Conservation (phyloP, 2,888 invertebrate species). For the Prenolepis imparis region DNA sequence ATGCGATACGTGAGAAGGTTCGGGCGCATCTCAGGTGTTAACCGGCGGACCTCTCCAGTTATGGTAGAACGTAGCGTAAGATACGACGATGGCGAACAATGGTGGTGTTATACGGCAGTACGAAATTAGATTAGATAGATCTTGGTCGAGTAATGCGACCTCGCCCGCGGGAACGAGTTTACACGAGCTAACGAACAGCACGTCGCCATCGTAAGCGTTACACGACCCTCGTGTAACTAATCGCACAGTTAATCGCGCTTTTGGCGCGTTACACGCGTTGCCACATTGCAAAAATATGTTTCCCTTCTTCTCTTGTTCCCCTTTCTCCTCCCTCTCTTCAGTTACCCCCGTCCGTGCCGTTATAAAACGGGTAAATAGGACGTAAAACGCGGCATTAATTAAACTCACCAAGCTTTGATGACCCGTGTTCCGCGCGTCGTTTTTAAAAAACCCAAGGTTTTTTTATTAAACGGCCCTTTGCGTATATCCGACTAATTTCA, state of each 20-base stretch:
- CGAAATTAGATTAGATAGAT: slow-evolving; percentile 72
- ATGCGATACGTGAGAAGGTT: neutral
- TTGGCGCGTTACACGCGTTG: slow-evolving; percentile 16
- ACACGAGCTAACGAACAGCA: slow-evolving; percentile 33
- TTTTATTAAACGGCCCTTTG: slow-evolving; percentile 26
- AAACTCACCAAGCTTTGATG: slow-evolving; percentile 7
- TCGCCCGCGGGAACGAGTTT: slow-evolving; percentile 43
- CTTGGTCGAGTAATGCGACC: slow-evolving; percentile 58
- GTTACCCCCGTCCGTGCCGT: neutral
- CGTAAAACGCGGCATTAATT: slow-evolving; percentile 47
- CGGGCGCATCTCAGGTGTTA: slow-evolving; percentile 13
- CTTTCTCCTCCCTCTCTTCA: neutral
- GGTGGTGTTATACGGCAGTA: slow-evolving; percentile 28
- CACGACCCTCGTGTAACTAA: slow-evolving; percentile 27
- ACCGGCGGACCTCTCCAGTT: neutral
- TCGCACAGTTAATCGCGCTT: slow-evolving; percentile 36
- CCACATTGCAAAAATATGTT: slow-evolving; percentile 34
- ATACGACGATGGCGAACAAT: slow-evolving; percentile 46
- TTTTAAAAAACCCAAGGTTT: slow-evolving; percentile 24
- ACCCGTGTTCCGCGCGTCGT: neutral
- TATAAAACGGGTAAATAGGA: slow-evolving; percentile 25
- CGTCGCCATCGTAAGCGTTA: slow-evolving; percentile 34
- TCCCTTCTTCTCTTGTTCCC: neutral
- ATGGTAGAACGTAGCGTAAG: slow-evolving; percentile 26
- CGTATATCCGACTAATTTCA: slow-evolving; percentile 42